Evolutionary conservation across 2,888 invertebrate genomes (phyloP), one percentile per base, ranked within the genome.

Genomic region (Ennomos erosarius): DNA sequence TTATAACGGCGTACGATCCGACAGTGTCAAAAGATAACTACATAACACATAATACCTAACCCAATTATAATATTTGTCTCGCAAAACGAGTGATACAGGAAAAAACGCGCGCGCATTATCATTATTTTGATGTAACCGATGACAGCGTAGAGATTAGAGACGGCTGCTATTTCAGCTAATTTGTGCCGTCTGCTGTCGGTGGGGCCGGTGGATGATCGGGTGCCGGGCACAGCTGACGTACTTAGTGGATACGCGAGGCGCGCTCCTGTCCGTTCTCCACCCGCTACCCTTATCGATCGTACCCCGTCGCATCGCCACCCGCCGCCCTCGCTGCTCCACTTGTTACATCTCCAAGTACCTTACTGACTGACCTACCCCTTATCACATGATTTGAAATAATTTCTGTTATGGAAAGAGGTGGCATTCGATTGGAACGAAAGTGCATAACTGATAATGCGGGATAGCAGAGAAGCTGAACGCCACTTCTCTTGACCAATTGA

Each of bases 261-360:
- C 62, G 66, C 65, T 67, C 68, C 64, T 26, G 60, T 63, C 67
- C 67, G 60, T 68, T 59, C 67, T 64, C 69, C 65, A 60, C 69
- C 61, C 70, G 56, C 68, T 66, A 57, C 71, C 73, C 67, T 70
- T 76, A 77, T 78, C 73, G 78, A 79, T 78, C 78, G 73, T 67
- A 64, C 68, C 71, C 70, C 68, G 63, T 59, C 70, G 48, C 72
- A 26, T 26, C 73, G 69, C 26, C 26, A 26, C 26, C 68, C 71
- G 69, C 68, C 57, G 70, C 73, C 76, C 71, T 69, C 78, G 78
- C 81, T 86, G 85, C 86, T 87, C 84, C 87, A 88, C 88, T 87
- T 88, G 87, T 88, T 87, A 88, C 87, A 81, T 82, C 83, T 84
- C 73, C 57, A 16, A 16, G 16, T 16, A 16, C 16, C 16, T 16